Conservation (phyloP, 2,113 vertebrate species). For the Myiozetetes cayanensis region DNA sequence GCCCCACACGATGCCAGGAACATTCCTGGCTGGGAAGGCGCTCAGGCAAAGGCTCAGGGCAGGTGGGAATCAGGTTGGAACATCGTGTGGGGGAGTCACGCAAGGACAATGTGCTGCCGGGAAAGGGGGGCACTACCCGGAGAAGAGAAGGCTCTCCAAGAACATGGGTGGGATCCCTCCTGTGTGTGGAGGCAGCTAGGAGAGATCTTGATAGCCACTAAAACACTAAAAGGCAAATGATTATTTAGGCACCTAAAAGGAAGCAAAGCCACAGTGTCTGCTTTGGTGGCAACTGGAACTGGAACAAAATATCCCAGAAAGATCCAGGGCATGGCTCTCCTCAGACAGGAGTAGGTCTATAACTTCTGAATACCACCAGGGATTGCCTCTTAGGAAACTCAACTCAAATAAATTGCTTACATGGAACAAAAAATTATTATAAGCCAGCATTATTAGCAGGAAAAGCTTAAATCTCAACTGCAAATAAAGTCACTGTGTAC, state of each 20-base stretch:
- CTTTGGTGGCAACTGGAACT: neutral
- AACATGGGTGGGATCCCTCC: neutral
- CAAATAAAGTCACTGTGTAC: neutral
- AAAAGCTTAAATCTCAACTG: neutral
- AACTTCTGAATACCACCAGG: neutral
- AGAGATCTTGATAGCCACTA: neutral
- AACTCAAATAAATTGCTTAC: neutral
- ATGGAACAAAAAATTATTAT: neutral
- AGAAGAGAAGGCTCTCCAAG: neutral
- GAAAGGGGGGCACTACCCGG: neutral
- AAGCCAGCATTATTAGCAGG: neutral
- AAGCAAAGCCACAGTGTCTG: neutral
- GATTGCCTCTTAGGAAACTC: neutral
- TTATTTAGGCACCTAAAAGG: neutral
- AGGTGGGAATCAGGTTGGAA: neutral
- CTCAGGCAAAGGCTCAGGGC: neutral
- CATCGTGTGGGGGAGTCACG: neutral
- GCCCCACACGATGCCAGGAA: neutral
- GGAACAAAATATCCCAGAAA: neutral
- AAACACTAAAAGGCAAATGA: rapidly evolving
- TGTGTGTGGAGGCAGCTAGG: neutral
- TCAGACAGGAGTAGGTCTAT: neutral
- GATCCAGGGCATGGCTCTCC: neutral
- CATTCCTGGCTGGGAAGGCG: neutral
- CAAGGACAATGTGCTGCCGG: neutral